Conservation (phyloP, 2,888 invertebrate genomes). For the Rhagium mordax region DNA sequence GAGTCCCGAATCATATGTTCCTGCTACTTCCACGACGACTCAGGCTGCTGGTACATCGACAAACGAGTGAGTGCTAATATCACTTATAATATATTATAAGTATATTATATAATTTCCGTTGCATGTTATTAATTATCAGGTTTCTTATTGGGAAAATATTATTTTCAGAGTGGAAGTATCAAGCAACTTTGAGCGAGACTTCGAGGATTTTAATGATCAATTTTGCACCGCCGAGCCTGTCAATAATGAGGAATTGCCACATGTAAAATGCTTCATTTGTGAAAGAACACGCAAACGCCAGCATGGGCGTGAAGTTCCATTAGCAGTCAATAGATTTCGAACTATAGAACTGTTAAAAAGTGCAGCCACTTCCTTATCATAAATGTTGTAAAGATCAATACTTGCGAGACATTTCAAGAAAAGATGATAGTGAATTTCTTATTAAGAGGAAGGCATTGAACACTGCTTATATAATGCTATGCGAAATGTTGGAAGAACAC, state of each 20-base stretch:
- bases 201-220: not conserved
- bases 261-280: slow-evolving; percentile 5
- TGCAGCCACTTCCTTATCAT: slow-evolving; percentile 29
- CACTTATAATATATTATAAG: too few species aligned
- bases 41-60: too few species aligned
- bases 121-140: not conserved
- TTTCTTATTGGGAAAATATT: not conserved
- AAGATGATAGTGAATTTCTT: slow-evolving; percentile 28
- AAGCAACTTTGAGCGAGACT: not conserved
- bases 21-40: too few species aligned
- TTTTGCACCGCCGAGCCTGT: not conserved
- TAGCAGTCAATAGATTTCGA: slow-evolving; percentile 19
- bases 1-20: too few species aligned
- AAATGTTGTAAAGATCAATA: slow-evolving; percentile 30
- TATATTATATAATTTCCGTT: too few species aligned
- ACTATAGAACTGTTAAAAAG: slow-evolving; percentile 23
- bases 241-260: not conserved
- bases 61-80: too few species aligned
- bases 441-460: not conserved
- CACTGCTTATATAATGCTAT: too few species aligned
- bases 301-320: slow-evolving; percentile 16
- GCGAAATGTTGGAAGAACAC: too few species aligned
- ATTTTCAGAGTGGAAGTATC: not conserved
- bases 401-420: slow-evolving; percentile 16
- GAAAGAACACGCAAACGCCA: slow-evolving; percentile 10